These are phyloP conservation scores for Anabacerthia variegaticeps DNA, from an alignment of 2,797 vertebrate genomes.

Conservation along the genomic window DNA sequence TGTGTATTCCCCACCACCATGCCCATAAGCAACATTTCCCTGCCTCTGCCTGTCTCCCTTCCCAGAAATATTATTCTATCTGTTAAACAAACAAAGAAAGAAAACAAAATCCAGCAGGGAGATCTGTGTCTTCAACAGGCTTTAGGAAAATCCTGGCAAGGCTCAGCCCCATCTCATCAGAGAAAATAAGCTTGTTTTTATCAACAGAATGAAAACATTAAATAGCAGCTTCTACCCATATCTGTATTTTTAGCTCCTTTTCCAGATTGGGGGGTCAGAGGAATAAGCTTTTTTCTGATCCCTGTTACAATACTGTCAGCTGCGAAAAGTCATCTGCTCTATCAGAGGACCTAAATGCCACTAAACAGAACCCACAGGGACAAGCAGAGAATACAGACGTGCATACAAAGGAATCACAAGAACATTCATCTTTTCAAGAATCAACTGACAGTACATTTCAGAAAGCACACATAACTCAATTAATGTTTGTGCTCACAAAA, in stretches of 20 bases:
- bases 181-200: constrained; percentile 20
- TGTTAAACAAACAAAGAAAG: background rate
- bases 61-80: background rate
- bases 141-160: constrained; percentile 1
- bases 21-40: background rate
- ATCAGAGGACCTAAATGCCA: constrained; percentile 52
- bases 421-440: constrained; percentile 61
- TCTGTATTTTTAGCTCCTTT: background rate
- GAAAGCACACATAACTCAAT: constrained; percentile 49
- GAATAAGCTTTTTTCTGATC: constrained; percentile 22
- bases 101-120: constrained; percentile 19
- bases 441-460: constrained; percentile 51
- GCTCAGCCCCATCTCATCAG: background rate
- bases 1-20: background rate
- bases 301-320: constrained; percentile 14
- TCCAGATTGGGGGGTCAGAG: background rate
- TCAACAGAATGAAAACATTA: constrained; percentile 9
- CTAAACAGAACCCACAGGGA: constrained; percentile 33
- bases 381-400: background rate
- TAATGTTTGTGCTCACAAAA: constrained; percentile 43
- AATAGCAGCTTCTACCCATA: background rate
- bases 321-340: constrained; percentile 55
- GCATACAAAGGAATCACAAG: constrained; percentile 18
- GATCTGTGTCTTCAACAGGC: background rate
- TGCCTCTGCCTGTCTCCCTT: background rate